phyloP scores from a whole-genome alignment of 30 jellyfish, hydroid and myxozoan species.

The Sanderia malayensis region DNA sequence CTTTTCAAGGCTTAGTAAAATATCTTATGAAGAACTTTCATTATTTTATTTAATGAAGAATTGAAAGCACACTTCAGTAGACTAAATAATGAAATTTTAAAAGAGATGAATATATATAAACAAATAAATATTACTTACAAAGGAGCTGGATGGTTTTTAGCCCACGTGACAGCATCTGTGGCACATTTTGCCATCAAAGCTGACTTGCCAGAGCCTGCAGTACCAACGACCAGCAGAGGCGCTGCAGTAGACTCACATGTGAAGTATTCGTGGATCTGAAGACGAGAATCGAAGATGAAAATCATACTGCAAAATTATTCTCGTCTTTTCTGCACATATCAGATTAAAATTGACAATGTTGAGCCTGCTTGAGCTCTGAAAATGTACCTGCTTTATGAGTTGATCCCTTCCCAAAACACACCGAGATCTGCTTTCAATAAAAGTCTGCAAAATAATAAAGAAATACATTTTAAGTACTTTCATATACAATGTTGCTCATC shows the following conservation, averaged over 20 bases:
- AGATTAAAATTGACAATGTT: no score
- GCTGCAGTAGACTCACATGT: conserved; percentile 15
- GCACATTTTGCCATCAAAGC: conserved; percentile 98
- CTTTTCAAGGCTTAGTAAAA: no score
- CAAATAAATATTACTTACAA: conserved; percentile 53
- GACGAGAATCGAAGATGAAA: no score
- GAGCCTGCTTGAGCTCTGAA: no score
- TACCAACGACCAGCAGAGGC: conserved; percentile 88
- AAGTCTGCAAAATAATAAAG: conserved; percentile 55
- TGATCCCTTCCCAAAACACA: conserved; percentile 97
- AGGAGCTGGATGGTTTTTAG: conserved; percentile 58
- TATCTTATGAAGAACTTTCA: no score
- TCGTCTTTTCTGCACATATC: no score
- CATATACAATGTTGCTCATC: no score
- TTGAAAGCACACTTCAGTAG: no score
- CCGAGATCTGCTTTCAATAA: conserved; percentile 92
- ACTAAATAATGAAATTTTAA: no score
- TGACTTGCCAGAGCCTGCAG: conserved; percentile 98
- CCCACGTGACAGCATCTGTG: conserved; percentile 67
- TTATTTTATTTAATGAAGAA: no score
- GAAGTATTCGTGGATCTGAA: conserved; percentile 51
- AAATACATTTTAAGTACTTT: background rate
- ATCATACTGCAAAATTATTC: no score
- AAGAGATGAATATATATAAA: no score
- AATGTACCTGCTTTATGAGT: conserved; percentile 59